A percentile compares a stretch with the other conserved stretches of the same genome.
phyloP scores from a whole-genome alignment of 2,797 vertebrate species.

The Sebastes oblongus region DNA sequence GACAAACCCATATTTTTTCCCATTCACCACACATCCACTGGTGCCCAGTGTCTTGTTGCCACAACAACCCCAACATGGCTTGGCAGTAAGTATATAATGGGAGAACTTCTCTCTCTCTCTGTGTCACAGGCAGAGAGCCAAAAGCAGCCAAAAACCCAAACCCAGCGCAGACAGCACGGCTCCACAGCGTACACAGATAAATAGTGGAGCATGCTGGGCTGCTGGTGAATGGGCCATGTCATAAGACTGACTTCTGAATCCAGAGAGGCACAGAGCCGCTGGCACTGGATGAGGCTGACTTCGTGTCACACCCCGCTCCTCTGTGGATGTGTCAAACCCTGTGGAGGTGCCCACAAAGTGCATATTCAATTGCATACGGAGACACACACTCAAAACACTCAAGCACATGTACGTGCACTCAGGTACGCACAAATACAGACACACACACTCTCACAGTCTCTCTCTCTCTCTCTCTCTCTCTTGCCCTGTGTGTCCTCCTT shows the following conservation, averaged over 20 bases:
- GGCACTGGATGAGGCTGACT: slow-evolving; percentile 46
- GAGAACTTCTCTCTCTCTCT: slow-evolving; percentile 11
- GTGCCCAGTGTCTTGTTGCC: slow-evolving; percentile 55
- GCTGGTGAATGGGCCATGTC: slow-evolving; percentile 65
- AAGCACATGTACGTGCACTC: slow-evolving; percentile 20
- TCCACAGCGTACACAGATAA: slow-evolving; percentile 56
- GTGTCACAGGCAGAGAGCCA: slow-evolving; percentile 46
- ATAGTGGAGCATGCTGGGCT: slow-evolving; percentile 56
- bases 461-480: neutral
- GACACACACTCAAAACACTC: slow-evolving; percentile 10
- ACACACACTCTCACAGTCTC: neutral
- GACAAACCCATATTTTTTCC: slow-evolving; percentile 28
- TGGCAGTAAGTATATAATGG: slow-evolving; percentile 36
- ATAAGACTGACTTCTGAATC: slow-evolving; percentile 58
- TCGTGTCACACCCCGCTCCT: slow-evolving; percentile 30
- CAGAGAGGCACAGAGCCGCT: slow-evolving; percentile 33
- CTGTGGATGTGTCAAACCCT: slow-evolving; percentile 44
- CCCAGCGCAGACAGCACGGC: slow-evolving; percentile 50
- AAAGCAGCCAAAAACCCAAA: slow-evolving; percentile 41
- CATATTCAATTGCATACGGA: slow-evolving; percentile 46
- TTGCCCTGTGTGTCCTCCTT: slow-evolving; percentile 46
- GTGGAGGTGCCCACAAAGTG: slow-evolving; percentile 47
- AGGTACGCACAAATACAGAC: slow-evolving; percentile 24
- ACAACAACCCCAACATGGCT: slow-evolving; percentile 63
- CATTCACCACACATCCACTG: slow-evolving; percentile 34